phyloP scores from a whole-genome alignment of 2,797 vertebrate genomes.

The Eleutherodactylus coqui region DNA sequence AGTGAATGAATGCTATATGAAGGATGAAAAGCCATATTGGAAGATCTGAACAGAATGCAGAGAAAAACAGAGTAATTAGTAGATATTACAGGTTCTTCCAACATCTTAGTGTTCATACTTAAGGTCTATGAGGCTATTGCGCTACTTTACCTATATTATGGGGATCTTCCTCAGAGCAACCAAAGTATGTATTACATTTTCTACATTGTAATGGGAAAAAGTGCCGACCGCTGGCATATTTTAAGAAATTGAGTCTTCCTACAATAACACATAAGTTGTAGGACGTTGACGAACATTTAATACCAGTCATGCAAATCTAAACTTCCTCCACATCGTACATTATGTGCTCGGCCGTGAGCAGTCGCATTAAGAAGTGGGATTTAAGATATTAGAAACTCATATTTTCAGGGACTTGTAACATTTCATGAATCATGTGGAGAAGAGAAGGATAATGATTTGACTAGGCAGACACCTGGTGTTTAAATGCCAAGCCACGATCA shows the following conservation, averaged over 20 bases:
- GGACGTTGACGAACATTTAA: not conserved
- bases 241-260: not conserved
- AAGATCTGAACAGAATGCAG: too few species aligned
- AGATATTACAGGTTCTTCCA: not conserved
- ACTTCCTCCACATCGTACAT: not conserved
- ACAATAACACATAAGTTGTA: not conserved
- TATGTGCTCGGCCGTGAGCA: not conserved
- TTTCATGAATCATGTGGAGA: not conserved
- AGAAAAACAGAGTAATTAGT: too few species aligned
- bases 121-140: not conserved
- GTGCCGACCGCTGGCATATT: not conserved
- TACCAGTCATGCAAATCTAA: not conserved
- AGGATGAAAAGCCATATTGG: too few species aligned
- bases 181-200: not conserved
- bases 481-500: constrained; percentile 9
- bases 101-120: not conserved
- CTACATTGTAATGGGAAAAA: not conserved
- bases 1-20: too few species aligned
- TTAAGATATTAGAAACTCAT: constrained; percentile 13
- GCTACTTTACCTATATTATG: not conserved
- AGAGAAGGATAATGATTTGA: constrained; percentile 15
- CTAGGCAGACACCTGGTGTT: constrained; percentile 23
- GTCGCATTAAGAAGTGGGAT: not conserved
- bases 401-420: constrained; percentile 9
- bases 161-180: not conserved